Percentiles rank a stretch among this genome's conserved stretches.
Conservation (phyloP, 2,797 vertebrate species). For the Arctocebus calabarensis region DNA sequence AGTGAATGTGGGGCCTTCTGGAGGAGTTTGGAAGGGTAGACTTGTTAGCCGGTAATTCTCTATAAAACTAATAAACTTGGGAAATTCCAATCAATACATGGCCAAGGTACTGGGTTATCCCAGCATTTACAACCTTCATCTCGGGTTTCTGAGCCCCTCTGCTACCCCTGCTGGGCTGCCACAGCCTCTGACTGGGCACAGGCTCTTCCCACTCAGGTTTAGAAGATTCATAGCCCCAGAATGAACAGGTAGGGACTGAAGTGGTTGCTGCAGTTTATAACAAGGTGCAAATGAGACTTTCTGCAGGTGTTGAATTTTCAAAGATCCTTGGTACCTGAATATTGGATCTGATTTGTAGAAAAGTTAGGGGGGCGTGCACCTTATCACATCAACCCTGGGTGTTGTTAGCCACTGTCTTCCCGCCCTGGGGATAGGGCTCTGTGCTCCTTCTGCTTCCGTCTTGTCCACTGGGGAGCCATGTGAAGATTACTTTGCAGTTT, state of each 20-base stretch:
- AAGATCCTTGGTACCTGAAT: background rate
- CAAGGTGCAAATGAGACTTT: background rate
- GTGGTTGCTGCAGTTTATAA: background rate
- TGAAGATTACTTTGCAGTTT: background rate
- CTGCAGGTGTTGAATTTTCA: background rate
- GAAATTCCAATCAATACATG: background rate
- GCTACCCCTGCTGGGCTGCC: background rate
- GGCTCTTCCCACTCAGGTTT: background rate
- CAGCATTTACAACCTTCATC: background rate
- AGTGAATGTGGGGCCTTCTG: background rate
- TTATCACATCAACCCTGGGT: background rate
- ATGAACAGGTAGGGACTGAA: background rate
- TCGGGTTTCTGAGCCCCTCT: background rate
- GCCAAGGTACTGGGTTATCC: background rate
- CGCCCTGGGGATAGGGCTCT: background rate
- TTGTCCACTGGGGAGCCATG: background rate
- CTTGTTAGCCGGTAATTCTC: background rate
- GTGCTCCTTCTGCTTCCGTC: background rate
- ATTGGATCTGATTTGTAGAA: background rate
- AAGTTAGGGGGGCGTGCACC: background rate
- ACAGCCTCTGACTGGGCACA: background rate
- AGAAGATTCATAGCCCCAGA: background rate
- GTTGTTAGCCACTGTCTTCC: background rate
- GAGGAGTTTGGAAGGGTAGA: background rate
- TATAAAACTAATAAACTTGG: background rate